These are phyloP conservation scores for Pomacea maculata DNA, from an alignment of 1,140 invertebrate species.

Conservation along the genomic window DNA sequence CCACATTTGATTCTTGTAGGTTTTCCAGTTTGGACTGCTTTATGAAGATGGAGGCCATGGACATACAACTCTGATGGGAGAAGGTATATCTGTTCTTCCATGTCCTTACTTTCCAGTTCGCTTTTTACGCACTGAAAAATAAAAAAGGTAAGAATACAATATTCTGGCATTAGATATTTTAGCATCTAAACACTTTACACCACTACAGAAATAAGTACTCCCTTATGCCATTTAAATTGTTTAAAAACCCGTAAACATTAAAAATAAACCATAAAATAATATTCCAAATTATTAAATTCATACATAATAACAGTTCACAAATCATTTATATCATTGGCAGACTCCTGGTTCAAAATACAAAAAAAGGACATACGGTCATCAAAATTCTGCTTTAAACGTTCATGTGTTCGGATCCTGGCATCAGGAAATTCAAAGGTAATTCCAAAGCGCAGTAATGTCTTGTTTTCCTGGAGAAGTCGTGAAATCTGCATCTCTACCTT, in stretches of 20 bases:
- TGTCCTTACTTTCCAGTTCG: conserved; percentile 11
- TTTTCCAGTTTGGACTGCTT: background rate
- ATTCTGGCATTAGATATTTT: background rate
- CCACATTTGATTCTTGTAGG: background rate
- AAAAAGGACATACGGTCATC: conserved; percentile 72
- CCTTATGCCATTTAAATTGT: too few relatives aligned
- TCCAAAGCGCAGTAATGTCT: conserved; percentile 88
- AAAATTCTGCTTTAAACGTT: conserved; percentile 94
- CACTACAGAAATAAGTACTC: too few relatives aligned
- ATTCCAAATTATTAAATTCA: background rate
- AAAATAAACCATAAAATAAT: background rate
- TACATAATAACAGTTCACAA: background rate
- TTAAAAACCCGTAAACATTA: too few relatives aligned
- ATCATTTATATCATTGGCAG: too few relatives aligned
- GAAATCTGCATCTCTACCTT: conserved; percentile 99
- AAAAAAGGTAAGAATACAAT: background rate
- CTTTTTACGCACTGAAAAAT: conserved; percentile 24
- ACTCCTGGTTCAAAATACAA: too few relatives aligned
- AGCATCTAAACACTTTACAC: too few relatives aligned
- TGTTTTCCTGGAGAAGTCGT: conserved; percentile 90
- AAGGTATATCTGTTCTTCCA: background rate
- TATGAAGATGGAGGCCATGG: background rate
- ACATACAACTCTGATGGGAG: background rate
- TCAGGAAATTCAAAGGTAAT: conserved; percentile 96
- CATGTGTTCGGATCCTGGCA: conserved; percentile 89